A percentile compares a stretch with the other conserved stretches of the same genome.
These are phyloP conservation scores for Andricus grossulariae DNA, from an alignment of 1,140 invertebrate species.

Conservation along the genomic window DNA sequence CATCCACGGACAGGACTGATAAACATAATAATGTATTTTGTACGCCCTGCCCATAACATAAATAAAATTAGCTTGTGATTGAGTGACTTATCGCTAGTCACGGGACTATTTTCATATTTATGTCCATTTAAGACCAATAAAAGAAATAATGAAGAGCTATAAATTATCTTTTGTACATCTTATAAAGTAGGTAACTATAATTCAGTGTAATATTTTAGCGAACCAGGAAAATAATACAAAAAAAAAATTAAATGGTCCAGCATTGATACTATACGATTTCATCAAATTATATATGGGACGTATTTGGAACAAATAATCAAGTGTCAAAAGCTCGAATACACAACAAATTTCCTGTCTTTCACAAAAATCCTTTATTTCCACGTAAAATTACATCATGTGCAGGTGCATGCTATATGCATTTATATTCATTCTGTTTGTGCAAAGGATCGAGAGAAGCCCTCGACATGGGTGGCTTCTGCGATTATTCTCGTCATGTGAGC, in stretches of 20 bases:
- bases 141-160: not conserved
- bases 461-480: conserved; percentile 65
- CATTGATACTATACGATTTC: no score
- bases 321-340: no score
- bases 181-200: not conserved
- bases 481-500: conserved; percentile 70
- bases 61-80: conserved; percentile 6
- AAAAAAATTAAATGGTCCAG: no score
- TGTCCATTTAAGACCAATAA: not conserved
- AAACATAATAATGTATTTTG: conserved; percentile 31
- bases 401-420: conserved; percentile 41
- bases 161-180: not conserved
- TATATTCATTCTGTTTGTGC: conserved; percentile 49
- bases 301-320: no score
- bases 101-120: not conserved
- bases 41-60: conserved; percentile 19
- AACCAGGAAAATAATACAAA: no score
- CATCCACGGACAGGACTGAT: conserved; percentile 21
- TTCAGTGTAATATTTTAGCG: not conserved
- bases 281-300: no score
- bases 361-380: not conserved
- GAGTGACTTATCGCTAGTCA: not conserved
- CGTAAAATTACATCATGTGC: not conserved
- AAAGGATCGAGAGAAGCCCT: conserved; percentile 48
- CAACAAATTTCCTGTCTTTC: not conserved